Base-by-base conservation (phyloP, 2,113 vertebrate genomes). In the Pterocles orientalis region DNA sequence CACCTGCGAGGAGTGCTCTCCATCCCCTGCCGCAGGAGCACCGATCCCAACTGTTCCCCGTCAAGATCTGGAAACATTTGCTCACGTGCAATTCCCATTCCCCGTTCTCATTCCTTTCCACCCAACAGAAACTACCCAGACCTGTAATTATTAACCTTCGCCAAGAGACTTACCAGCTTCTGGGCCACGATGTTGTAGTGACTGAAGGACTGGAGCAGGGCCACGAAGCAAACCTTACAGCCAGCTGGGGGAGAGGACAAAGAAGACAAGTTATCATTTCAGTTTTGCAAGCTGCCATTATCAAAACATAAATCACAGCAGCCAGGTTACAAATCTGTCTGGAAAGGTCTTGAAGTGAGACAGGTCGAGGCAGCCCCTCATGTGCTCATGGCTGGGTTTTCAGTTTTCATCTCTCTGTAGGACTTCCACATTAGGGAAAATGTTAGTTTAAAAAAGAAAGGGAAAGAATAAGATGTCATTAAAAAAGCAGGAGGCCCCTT, bases 161-260 rank as follows among this genome's bases (percentile, higher is more conserved):
- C 39, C 41, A 17, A 56, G 33, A 39, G 31, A 98, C 98, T 98
- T 94, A 99, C 99, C 98, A 99, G 95, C 88, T 99, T 99, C 94
- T 99, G 99, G 4, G 98, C 98, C 47, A 99, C 97, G 2, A 98
- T 95, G 95, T 43, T 99, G 91, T 99, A 99, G 96, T 99, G 99
- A 88, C 98, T 99, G 97, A 99, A 99, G 45, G 99, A 99, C 97
- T 99, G 99, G 10, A 98, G 96, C 53, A 99, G 97, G 8, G 98
- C 99, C 97, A 99, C 89, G 31, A 99, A 99, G 84, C 98, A 99
- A 69, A 99, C 99, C 97, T 97, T 99, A 94, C 99, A 99, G 60
- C 98, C 98, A 33, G 99, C 99, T 99, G 96, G 47, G 91, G 23
- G 53, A 96, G 88, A 79, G 45, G 90, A 92, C 62, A 95, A 45